Base-by-base conservation (phyloP, 2,888 invertebrate species). In the Ophion costatus region DNA sequence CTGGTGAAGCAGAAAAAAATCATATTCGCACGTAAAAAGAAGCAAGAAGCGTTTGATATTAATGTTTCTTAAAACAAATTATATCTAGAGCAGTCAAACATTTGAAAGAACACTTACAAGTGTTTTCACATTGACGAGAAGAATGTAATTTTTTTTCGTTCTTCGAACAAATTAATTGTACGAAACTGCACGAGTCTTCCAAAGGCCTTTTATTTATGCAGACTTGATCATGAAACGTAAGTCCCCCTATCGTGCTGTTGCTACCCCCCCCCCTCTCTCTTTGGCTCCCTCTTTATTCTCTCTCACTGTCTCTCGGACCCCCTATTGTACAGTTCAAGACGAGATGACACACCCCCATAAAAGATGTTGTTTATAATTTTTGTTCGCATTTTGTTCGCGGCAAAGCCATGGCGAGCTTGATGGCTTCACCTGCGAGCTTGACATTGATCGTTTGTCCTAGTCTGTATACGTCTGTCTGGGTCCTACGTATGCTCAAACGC, bases 221-320 rank as follows among this genome's bases (percentile, higher is more conserved):
- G 29, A 56, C n/a, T 45, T 45, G 3, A 56, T 24, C 4, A 17
- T 9, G 51, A 70, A 81, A 3, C 5, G 59, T 56, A 61, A 51
- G 22, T 67, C 66, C 73, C 77, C 51, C 73, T 61, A 45, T 45
- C 66, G 17, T 76, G 66, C 77, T 94, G 93, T 80, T 69, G 74
- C 81, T 83, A 22, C 76, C 92, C 92, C 94, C 94, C 94, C 90
- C 93, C 94, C 94, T 74, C 61, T 93, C 91, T 94, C 94, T 93
- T 94, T 93, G 91, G 94, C 93, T 94, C 93, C 94, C 94, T 93
- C 94, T 94, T 94, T 94, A 94, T 64, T 77, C 56, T 59, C 63
- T 71, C 73, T 73, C 69, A 45, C 45, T 45, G 61, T 79, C 84
- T 82, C 69, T 67, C 20, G 20, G 22, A 59, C 10, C 14, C 59